Evolutionary conservation across 2,113 vertebrate genomes (phyloP).

Genomic region (Cygnus buccinator): DNA sequence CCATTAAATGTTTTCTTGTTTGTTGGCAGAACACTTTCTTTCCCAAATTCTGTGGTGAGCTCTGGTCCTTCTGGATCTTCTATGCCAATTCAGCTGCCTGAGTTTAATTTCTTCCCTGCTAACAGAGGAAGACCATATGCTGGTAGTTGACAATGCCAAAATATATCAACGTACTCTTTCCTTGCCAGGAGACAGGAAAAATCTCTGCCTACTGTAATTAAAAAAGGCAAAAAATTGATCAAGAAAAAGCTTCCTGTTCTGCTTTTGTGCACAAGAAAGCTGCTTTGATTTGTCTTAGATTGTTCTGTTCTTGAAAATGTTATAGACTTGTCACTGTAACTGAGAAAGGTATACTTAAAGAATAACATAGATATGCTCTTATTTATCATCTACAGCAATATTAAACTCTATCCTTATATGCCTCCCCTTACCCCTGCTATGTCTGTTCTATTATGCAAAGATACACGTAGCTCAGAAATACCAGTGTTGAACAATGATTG

Average conservation of each 20-base stretch:
- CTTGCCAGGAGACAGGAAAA: neutral
- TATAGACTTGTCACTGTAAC: neutral
- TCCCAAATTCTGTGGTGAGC: neutral
- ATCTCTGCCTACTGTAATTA: neutral
- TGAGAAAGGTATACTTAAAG: neutral
- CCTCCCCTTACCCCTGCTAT: accelerated
- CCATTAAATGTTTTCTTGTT: neutral
- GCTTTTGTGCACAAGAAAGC: neutral
- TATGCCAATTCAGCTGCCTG: neutral
- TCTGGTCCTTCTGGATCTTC: neutral
- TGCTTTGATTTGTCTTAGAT: neutral
- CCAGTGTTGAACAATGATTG: neutral
- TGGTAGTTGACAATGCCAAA: slow-evolving; percentile 43
- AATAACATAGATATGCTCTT: neutral
- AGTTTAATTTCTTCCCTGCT: slow-evolving; percentile 28
- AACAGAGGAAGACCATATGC: slow-evolving; percentile 37
- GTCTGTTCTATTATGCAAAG: neutral
- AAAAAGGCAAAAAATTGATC: neutral
- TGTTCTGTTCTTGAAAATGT: neutral
- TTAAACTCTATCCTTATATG: neutral
- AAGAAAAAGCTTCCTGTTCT: neutral
- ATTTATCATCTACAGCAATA: neutral
- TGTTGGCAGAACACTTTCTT: slow-evolving; percentile 15
- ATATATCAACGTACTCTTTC: neutral
- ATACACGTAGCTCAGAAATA: neutral